Percentiles rank a stretch among this genome's conserved stretches.
Evolutionary conservation across 2,888 invertebrate genomes (phyloP).

Genomic region (Phalera bucephala): DNA sequence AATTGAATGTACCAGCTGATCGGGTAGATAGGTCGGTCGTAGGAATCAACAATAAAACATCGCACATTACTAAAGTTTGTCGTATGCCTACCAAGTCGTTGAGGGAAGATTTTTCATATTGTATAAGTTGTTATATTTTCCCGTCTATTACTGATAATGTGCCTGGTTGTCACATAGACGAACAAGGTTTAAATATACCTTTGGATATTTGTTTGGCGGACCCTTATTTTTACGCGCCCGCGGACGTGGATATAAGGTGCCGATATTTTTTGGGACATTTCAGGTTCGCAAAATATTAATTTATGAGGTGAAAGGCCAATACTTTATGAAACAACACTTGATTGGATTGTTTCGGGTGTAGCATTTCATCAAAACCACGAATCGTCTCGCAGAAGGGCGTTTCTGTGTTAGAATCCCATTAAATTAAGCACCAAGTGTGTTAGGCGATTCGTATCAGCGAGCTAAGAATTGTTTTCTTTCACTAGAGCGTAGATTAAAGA

Average conservation of each 20-base stretch:
- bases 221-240: constrained; percentile 1
- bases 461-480: constrained; percentile 12
- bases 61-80: constrained; percentile 13
- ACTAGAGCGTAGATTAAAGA: constrained; percentile 6
- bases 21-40: no score
- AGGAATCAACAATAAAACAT: no score
- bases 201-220: constrained; percentile 5
- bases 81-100: constrained; percentile 8
- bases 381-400: constrained; percentile 14
- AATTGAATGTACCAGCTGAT: no score
- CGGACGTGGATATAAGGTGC: constrained; percentile 6
- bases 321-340: constrained; percentile 3
- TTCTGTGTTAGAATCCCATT: constrained; percentile 15
- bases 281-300: constrained; percentile 14
- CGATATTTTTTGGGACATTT: constrained; percentile 25
- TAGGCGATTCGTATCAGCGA: constrained; percentile 16
- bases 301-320: constrained; percentile 13
- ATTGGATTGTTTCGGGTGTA: constrained; percentile 3
- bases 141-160: constrained; percentile 17
- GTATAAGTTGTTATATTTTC: constrained; percentile 20
- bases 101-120: constrained; percentile 5
- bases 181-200: constrained; percentile 4
- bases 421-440: background rate
- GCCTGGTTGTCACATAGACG: constrained; percentile 8
- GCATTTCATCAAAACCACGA: constrained; percentile 16